Percentiles rank a stretch among this genome's conserved stretches.
phyloP scores from a whole-genome alignment of 2,797 vertebrate species.

The Bradypodion ventrale region DNA sequence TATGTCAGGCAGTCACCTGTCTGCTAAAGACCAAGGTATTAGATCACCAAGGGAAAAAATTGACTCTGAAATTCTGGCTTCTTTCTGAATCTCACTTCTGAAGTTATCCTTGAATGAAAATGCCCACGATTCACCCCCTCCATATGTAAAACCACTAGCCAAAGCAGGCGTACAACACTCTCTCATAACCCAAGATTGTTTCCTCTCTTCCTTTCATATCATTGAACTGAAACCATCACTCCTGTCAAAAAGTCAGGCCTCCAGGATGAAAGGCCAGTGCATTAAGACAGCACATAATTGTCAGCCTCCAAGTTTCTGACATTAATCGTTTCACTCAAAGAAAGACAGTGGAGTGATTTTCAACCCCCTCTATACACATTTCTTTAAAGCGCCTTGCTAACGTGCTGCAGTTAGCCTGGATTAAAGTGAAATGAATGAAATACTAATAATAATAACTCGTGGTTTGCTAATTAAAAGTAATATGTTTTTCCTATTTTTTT shows the following conservation, averaged over 20 bases:
- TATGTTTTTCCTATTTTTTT: constrained; percentile 81
- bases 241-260: constrained; percentile 72
- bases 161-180: constrained; percentile 44
- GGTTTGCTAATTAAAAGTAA: constrained; percentile 84
- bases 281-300: constrained; percentile 78
- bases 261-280: constrained; percentile 75
- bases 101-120: neutral
- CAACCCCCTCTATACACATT: constrained; percentile 3
- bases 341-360: constrained; percentile 55
- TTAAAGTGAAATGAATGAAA: constrained; percentile 37
- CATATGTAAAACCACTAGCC: neutral
- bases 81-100: neutral
- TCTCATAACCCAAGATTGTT: constrained; percentile 56
- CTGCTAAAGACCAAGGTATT: neutral
- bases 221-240: constrained; percentile 71
- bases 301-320: constrained; percentile 74
- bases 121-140: neutral
- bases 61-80: neutral
- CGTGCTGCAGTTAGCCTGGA: constrained; percentile 46
- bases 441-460: constrained; percentile 50
- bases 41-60: neutral
- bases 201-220: constrained; percentile 71
- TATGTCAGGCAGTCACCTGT: too few species aligned
- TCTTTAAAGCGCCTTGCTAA: constrained; percentile 54
- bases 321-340: constrained; percentile 76